Evolutionary conservation across 2,888 invertebrate species (phyloP), one percentile per base, ranked within the genome.

Genomic region (Rhamphomyia laevipes): DNA sequence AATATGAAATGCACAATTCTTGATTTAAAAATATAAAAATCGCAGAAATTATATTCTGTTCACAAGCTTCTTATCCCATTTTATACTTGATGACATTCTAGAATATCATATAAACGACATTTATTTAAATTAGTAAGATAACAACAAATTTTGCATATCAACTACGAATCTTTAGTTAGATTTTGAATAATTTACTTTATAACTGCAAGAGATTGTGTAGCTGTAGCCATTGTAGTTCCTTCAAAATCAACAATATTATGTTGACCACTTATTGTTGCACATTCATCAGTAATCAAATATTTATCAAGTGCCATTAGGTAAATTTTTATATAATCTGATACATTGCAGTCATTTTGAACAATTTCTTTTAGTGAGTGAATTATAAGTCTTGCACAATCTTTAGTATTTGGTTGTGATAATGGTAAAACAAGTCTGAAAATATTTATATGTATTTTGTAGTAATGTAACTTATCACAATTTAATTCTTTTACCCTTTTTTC

Each of bases 171-270:
- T n/a, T n/a, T n/a, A n/a, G n/a, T n/a, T n/a, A n/a, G n/a, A n/a
- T n/a, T n/a, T n/a, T n/a, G n/a, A n/a, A n/a, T n/a, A n/a, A n/a
- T 67, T 61, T 77, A 78, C 63, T 77, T 80, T 57, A 76, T 67
- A 2, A 72, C 55, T 2, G 70, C 76, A 1, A 77, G 71, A 65
- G 76, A 70, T 59, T 74, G 74, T 15, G 72, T 58, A 43, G 75
- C 71, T 57, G 78, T 77, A 4, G 65, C 65, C 61, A 77, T 64
- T 3, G 72, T 69, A 1, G 74, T 67, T 10, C 70, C 72, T 17
- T 70, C 64, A 52, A 79, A 61, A 58, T 81, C 80, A 31, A 77
- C 55, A 27, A 80, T 60, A 31, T 63, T 66, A n/a, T 67, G 61
- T 16, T 66, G 60, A 1, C 77, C 77, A n/a, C 66, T 61, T 2